Conservation (phyloP, 2,113 vertebrate species). For the Epinephelus lanceolatus region DNA sequence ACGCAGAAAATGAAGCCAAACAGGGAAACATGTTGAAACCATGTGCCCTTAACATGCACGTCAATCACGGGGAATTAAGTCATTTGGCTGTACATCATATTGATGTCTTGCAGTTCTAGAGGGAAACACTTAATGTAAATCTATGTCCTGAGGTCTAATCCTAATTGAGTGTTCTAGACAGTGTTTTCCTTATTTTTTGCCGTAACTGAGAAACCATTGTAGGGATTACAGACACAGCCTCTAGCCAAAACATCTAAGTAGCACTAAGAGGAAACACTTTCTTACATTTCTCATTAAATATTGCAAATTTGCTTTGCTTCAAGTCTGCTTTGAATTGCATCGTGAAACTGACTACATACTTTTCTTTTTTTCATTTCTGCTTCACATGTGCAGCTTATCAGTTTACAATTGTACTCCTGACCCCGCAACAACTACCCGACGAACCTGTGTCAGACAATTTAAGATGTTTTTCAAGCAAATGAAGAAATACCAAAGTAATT, state of each 20-base stretch:
- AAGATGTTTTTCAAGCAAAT: conserved; percentile 33
- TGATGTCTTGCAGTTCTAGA: conserved; percentile 48
- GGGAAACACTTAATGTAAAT: conserved; percentile 63
- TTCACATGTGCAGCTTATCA: conserved; percentile 48
- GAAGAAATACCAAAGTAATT: conserved; percentile 40
- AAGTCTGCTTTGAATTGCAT: conserved; percentile 49
- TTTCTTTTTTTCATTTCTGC: not conserved
- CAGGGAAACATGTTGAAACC: conserved; percentile 3
- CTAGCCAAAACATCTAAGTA: conserved; percentile 74
- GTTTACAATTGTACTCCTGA: conserved; percentile 7
- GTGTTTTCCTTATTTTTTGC: conserved; percentile 56
- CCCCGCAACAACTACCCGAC: conserved; percentile 2
- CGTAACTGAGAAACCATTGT: conserved; percentile 66
- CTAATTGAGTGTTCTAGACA: conserved; percentile 69
- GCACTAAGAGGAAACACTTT: conserved; percentile 59
- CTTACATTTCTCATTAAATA: conserved; percentile 68
- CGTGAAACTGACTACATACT: conserved; percentile 13
- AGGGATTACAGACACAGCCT: conserved; percentile 72
- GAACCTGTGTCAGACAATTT: conserved; percentile 33
- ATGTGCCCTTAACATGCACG: conserved; percentile 27
- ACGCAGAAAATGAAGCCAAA: conserved; percentile 2
- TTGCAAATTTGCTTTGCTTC: conserved; percentile 57
- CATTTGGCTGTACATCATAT: conserved; percentile 26
- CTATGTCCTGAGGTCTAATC: conserved; percentile 69
- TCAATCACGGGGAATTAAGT: conserved; percentile 65